Evolutionary conservation across 2,888 invertebrate genomes (phyloP).

Genomic region (Galeopsomyia nigrocyanea): DNA sequence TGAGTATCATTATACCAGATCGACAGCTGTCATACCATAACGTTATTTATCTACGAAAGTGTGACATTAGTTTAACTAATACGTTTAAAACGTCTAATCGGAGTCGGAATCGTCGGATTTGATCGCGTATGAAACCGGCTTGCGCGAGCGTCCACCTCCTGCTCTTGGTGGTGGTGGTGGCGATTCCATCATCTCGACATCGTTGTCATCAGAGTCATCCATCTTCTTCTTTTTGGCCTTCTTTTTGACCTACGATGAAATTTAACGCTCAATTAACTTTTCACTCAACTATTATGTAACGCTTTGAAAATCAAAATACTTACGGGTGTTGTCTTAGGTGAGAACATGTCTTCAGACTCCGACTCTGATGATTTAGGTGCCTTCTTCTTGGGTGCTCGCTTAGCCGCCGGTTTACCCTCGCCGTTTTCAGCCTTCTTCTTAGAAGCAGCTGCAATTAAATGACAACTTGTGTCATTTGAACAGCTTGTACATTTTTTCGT

Average conservation of each 20-base stretch:
- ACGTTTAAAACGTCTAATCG: conserved; percentile 23
- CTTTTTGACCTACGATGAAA: conserved; percentile 46
- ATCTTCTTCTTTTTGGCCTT: conserved; percentile 58
- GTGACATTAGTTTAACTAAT: conserved; percentile 9
- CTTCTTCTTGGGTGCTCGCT: conserved; percentile 39
- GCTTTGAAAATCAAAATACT: conserved; percentile 45
- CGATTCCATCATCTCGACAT: conserved; percentile 49
- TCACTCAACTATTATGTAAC: neutral
- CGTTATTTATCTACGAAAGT: neutral
- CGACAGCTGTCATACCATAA: neutral
- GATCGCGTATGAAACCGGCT: conserved; percentile 70
- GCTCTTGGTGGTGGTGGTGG: conserved; percentile 62
- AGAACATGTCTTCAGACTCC: conserved; percentile 60
- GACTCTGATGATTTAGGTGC: conserved; percentile 55
- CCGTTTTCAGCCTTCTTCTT: conserved; percentile 50
- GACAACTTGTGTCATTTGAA: conserved; percentile 15
- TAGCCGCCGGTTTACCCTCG: conserved; percentile 37
- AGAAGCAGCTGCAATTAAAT: conserved; percentile 47
- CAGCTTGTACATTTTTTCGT: neutral
- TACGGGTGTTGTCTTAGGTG: conserved; percentile 55
- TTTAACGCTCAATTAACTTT: neutral
- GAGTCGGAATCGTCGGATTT: conserved; percentile 62
- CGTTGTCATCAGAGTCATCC: conserved; percentile 54
- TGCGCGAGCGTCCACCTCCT: conserved; percentile 70
- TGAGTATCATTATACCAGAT: conserved; percentile 40